A percentile compares a stretch with the other conserved stretches of the same genome.
Evolutionary conservation across 2,113 vertebrate species (phyloP).

Genomic region (Eulemur rufifrons): DNA sequence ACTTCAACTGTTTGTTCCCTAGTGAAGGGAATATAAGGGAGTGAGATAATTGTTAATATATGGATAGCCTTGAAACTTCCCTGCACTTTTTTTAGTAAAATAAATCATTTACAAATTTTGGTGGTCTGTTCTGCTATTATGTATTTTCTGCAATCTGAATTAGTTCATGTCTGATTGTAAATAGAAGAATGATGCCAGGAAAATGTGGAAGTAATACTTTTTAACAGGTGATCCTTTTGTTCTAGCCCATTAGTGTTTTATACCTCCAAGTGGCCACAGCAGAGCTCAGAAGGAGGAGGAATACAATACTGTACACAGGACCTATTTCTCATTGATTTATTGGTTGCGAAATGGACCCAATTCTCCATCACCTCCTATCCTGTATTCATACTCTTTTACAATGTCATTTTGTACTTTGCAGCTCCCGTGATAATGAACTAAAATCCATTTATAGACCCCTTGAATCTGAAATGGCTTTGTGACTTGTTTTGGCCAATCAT

Average conservation of each 20-base stretch:
- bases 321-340: neutral
- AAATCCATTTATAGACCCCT: neutral
- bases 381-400: neutral
- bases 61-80: neutral
- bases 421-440: neutral
- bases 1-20: neutral
- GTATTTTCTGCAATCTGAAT: slow-evolving; percentile 26
- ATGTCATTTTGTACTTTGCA: neutral
- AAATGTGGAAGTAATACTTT: neutral
- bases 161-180: slow-evolving; percentile 33
- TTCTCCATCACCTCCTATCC: neutral
- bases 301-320: neutral
- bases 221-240: neutral
- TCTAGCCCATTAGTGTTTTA: neutral
- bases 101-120: neutral
- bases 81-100: neutral
- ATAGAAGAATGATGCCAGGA: slow-evolving; percentile 10
- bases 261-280: neutral
- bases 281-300: neutral
- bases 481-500: neutral
- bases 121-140: neutral
- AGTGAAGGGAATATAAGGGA: neutral
- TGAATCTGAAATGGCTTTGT: neutral
- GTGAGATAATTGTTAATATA: neutral
- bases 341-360: neutral